Evolutionary conservation across 2,888 invertebrate genomes (phyloP).

Genomic region (Trichogramma dendrolimi): DNA sequence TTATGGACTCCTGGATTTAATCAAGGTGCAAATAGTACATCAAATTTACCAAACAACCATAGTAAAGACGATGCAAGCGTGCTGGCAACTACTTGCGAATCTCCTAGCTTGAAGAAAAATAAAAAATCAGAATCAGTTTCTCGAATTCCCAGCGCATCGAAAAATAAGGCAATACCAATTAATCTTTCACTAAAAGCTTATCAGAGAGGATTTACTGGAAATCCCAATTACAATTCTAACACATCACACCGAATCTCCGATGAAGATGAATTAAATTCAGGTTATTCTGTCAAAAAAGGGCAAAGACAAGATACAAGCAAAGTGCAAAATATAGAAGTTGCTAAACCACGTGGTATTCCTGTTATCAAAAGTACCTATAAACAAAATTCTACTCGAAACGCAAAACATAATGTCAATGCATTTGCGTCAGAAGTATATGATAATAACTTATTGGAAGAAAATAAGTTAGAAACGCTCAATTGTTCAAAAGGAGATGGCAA

Average conservation of each 20-base stretch:
- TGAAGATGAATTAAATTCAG: slow-evolving; percentile 43
- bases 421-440: no score
- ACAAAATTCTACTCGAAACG: no score
- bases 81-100: slow-evolving; percentile 20
- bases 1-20: slow-evolving; percentile 46
- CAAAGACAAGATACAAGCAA: slow-evolving; percentile 53
- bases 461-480: no score
- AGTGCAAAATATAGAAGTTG: slow-evolving; percentile 62
- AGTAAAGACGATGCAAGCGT: slow-evolving; percentile 35
- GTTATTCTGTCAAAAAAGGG: slow-evolving; percentile 38
- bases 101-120: slow-evolving; percentile 13
- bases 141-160: slow-evolving; percentile 2
- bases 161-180: slow-evolving; percentile 6
- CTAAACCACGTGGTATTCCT: no score
- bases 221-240: slow-evolving; percentile 79
- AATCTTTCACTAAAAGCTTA: no score
- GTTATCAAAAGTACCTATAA: no score
- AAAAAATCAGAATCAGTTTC: slow-evolving; percentile 9
- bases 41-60: slow-evolving; percentile 41
- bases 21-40: slow-evolving; percentile 44
- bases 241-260: slow-evolving; percentile 77
- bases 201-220: no score
- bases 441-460: no score
- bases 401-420: no score
- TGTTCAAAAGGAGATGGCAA: no score